Conservation (phyloP, 2,888 invertebrate species). For the Eristalinus sepulchralis region DNA sequence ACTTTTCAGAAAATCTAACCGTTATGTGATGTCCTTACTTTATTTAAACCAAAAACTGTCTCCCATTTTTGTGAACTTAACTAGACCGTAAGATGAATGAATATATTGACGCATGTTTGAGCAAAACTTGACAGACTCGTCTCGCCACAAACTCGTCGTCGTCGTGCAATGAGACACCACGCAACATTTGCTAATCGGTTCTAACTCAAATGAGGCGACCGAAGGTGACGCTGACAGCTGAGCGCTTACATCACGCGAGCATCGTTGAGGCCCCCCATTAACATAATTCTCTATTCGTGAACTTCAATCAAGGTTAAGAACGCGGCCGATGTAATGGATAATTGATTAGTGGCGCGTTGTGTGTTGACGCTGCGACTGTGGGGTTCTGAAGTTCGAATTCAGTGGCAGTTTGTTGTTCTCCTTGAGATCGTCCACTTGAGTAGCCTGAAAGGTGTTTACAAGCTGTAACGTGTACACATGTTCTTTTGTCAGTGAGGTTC, state of each 20-base stretch:
- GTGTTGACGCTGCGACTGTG: background rate
- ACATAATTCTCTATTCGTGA: slow-evolving; percentile 30
- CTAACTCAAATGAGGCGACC: background rate
- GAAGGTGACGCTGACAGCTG: background rate
- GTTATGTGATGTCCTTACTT: background rate
- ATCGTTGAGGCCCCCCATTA: slow-evolving; percentile 37
- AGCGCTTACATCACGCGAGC: slow-evolving; percentile 2
- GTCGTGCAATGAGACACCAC: background rate
- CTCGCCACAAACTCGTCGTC: background rate
- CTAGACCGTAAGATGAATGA: background rate
- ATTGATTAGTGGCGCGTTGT: background rate
- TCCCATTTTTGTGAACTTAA: background rate
- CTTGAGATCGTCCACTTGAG: background rate
- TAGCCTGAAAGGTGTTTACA: background rate
- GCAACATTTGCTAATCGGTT: background rate
- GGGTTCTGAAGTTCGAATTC: background rate
- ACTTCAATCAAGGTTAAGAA: slow-evolving; percentile 64
- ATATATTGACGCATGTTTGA: background rate
- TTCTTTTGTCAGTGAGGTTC: background rate
- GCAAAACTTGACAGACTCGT: background rate
- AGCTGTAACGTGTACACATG: background rate
- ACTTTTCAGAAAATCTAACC: slow-evolving; percentile 55
- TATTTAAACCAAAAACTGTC: slow-evolving; percentile 27
- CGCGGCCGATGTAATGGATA: slow-evolving; percentile 30
- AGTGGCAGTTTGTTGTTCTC: background rate